These are phyloP conservation scores for Grus americana DNA, from an alignment of 2,113 vertebrate genomes.

Conservation along the genomic window DNA sequence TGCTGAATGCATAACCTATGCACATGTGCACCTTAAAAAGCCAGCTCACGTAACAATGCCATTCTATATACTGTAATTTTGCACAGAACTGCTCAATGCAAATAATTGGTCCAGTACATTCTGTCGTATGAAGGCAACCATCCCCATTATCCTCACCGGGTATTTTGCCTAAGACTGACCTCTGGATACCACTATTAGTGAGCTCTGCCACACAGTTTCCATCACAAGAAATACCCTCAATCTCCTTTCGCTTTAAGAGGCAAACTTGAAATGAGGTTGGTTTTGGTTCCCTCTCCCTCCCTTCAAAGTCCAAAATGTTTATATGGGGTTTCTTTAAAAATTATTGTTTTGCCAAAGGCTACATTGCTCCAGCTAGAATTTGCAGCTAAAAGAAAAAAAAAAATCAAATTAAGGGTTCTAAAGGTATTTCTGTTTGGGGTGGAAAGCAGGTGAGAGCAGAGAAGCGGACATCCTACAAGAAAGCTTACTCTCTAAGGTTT, in stretches of 20 bases:
- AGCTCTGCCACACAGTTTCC: neutral
- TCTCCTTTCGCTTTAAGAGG: neutral
- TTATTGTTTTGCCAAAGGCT: neutral
- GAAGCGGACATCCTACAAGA: neutral
- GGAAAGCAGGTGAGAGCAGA: neutral
- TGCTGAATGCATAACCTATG: accelerated
- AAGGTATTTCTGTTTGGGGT: neutral
- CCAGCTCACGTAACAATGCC: accelerated
- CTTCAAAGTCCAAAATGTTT: neutral
- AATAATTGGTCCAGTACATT: neutral
- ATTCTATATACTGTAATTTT: neutral
- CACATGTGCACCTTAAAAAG: accelerated
- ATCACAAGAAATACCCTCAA: neutral
- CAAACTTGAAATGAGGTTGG: neutral
- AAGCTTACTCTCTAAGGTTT: neutral
- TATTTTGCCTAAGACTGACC: neutral
- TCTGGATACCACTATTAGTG: neutral
- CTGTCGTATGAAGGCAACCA: neutral
- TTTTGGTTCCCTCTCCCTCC: neutral
- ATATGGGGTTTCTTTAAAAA: neutral
- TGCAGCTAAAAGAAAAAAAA: neutral
- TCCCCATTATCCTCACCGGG: neutral
- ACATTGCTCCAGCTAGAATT: neutral
- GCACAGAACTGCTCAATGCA: neutral
- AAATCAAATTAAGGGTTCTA: neutral